Evolutionary conservation across 30 jellyfish, hydroid and myxozoan species (phyloP).

Genomic region (Turritopsis rubra): DNA sequence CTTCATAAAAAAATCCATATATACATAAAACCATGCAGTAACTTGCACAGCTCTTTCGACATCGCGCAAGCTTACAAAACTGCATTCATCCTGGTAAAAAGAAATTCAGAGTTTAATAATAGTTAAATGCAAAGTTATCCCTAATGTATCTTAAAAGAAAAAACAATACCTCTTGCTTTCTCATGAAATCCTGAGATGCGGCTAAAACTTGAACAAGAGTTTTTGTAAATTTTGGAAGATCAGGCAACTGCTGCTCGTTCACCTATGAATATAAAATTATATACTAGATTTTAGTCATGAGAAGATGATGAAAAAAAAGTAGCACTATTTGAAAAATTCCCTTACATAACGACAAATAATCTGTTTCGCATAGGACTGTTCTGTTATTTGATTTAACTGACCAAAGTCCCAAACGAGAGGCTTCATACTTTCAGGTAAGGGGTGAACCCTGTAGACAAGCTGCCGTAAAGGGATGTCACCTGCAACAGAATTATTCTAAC

Average conservation of each 20-base stretch:
- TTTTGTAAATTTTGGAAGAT: slow-evolving; percentile 14
- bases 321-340: too few relatives aligned
- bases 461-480: slow-evolving; percentile 64
- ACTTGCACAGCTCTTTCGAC: slow-evolving; percentile 80
- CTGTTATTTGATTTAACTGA: slow-evolving; percentile 41
- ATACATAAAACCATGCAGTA: slow-evolving; percentile 52
- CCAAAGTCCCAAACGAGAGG: slow-evolving; percentile 85
- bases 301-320: too few relatives aligned
- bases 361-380: slow-evolving; percentile 49
- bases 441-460: slow-evolving; percentile 58
- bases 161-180: slow-evolving; percentile 45
- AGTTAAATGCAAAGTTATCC: background rate
- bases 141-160: background rate
- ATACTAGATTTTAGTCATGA: too few relatives aligned
- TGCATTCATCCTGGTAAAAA: slow-evolving; percentile 53
- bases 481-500: background rate
- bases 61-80: slow-evolving; percentile 78
- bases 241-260: slow-evolving; percentile 32
- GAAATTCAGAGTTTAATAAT: background rate
- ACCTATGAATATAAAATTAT: slow-evolving; percentile 16
- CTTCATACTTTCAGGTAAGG: slow-evolving; percentile 53
- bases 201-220: slow-evolving; percentile 26
- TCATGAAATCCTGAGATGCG: slow-evolving; percentile 46
- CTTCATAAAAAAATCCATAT: slow-evolving; percentile 32
- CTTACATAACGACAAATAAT: slow-evolving; percentile 48